Conservation (phyloP, 1,140 invertebrate species). For the Bradynema listronoti region DNA sequence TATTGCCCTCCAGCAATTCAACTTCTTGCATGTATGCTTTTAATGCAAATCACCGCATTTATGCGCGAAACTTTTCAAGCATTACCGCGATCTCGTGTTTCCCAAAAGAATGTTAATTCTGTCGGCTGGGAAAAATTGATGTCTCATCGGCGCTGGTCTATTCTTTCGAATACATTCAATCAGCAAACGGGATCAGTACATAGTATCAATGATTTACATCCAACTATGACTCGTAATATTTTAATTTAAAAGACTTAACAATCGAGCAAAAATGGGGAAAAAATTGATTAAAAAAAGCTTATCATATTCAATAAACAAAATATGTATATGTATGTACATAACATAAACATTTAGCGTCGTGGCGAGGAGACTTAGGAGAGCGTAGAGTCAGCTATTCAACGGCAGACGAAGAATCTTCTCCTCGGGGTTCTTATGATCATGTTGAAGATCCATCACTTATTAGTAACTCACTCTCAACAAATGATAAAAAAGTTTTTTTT, state of each 20-base stretch:
- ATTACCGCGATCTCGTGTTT: slow-evolving; percentile 60
- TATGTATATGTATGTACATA: too few relatives aligned
- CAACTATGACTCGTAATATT: slow-evolving; percentile 31
- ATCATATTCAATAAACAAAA: too few relatives aligned
- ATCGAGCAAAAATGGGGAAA: too few relatives aligned
- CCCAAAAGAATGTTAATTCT: slow-evolving; percentile 34
- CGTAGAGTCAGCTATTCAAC: slow-evolving; percentile 56
- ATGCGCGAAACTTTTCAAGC: slow-evolving; percentile 83
- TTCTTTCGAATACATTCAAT: slow-evolving; percentile 57
- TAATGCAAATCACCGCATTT: slow-evolving; percentile 93
- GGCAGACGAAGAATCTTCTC: slow-evolving; percentile 57
- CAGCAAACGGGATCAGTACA: slow-evolving; percentile 48
- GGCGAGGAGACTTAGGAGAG: too few relatives aligned
- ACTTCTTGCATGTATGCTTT: slow-evolving; percentile 80
- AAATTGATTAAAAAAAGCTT: too few relatives aligned
- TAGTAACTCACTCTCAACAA: too few relatives aligned
- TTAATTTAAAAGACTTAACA: too few relatives aligned
- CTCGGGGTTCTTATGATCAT: slow-evolving; percentile 51
- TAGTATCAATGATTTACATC: slow-evolving; percentile 54
- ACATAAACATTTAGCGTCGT: too few relatives aligned
- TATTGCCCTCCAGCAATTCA: slow-evolving; percentile 83
- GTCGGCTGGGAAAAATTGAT: slow-evolving; percentile 57
- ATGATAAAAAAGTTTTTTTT: slow-evolving; percentile 47
- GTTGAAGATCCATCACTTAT: slow-evolving; percentile 34
- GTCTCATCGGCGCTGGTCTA: slow-evolving; percentile 60